Evolutionary conservation across 1,140 invertebrate species (phyloP).

Genomic region (Drosophila teissieri): DNA sequence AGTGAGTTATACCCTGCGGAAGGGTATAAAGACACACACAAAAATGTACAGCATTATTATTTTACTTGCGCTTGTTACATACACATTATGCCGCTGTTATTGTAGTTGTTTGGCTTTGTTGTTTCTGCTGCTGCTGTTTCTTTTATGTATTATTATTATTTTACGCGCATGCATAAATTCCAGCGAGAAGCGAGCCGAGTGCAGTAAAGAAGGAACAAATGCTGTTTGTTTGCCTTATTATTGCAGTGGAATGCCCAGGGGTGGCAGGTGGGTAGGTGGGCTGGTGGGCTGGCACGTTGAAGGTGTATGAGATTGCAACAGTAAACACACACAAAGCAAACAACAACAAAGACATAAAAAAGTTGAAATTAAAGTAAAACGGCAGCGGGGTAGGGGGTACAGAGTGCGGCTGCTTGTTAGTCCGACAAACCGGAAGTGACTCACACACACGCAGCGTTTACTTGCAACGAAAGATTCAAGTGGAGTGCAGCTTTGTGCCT

Average conservation of each 20-base stretch:
- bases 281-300: not conserved
- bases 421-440: constrained; percentile 61
- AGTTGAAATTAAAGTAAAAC: constrained; percentile 69
- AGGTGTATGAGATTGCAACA: constrained; percentile 65
- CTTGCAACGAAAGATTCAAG: constrained; percentile 38
- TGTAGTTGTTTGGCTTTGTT: constrained; percentile 28
- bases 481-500: constrained; percentile 17
- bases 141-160: constrained; percentile 66
- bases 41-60: constrained; percentile 52
- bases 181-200: constrained; percentile 19
- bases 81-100: constrained; percentile 25
- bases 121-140: constrained; percentile 13
- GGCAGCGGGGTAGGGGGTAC: not conserved
- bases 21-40: constrained; percentile 25
- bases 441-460: constrained; percentile 10
- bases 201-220: constrained; percentile 42
- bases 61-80: constrained; percentile 46
- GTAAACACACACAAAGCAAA: constrained; percentile 57
- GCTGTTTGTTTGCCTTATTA: constrained; percentile 47
- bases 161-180: constrained; percentile 72
- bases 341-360: constrained; percentile 56
- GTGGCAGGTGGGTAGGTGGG: not conserved
- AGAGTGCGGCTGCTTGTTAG: constrained; percentile 50
- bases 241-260: constrained; percentile 33
- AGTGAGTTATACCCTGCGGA: not conserved